These are phyloP conservation scores for Pasiphila rectangulata DNA, from an alignment of 2,888 invertebrate genomes.

Conservation along the genomic window DNA sequence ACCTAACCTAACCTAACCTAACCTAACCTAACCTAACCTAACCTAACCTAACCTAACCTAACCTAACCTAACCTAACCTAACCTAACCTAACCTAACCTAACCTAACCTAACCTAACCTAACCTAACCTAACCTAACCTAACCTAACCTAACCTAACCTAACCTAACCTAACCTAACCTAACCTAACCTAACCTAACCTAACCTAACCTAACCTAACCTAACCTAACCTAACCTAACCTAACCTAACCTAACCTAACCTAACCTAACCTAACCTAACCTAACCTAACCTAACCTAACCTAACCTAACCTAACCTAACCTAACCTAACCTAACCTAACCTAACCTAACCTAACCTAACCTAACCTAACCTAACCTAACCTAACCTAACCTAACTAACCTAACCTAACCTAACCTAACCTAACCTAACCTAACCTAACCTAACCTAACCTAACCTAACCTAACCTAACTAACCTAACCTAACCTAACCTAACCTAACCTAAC, in stretches of 20 bases:
- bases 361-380: constrained; percentile 31
- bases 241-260: too few relatives aligned
- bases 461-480: constrained; percentile 31
- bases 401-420: constrained; percentile 33
- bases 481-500: constrained; percentile 33
- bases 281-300: constrained; percentile 19
- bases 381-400: constrained; percentile 35
- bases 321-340: constrained; percentile 32
- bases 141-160: constrained; percentile 12
- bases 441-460: constrained; percentile 31
- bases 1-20: constrained; percentile 30
- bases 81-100: constrained; percentile 18
- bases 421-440: constrained; percentile 30
- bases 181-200: constrained; percentile 26
- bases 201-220: constrained; percentile 10
- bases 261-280: constrained; percentile 11
- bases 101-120: constrained; percentile 16
- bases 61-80: constrained; percentile 27
- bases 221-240: constrained; percentile 17
- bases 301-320: constrained; percentile 28
- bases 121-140: constrained; percentile 22
- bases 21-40: constrained; percentile 34
- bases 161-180: constrained; percentile 21
- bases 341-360: constrained; percentile 33
- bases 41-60: constrained; percentile 34